phyloP scores from a whole-genome alignment of 2,797 vertebrate genomes.

The Malurus leucopterus region DNA sequence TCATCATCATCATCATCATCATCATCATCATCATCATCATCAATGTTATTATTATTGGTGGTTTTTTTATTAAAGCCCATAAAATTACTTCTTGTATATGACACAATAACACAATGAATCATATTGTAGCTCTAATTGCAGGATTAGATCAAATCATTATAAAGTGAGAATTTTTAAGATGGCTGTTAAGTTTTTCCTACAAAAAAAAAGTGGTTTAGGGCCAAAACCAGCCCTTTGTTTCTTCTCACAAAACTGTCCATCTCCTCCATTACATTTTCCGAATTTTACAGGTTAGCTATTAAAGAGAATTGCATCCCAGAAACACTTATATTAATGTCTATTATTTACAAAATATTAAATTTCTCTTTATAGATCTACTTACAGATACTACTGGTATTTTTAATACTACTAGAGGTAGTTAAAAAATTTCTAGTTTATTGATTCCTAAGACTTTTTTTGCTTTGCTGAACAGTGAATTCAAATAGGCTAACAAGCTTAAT shows the following conservation, averaged over 20 bases:
- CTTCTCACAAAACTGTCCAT: background rate
- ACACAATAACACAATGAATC: background rate
- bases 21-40: no score
- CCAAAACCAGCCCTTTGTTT: background rate
- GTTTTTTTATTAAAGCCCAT: background rate
- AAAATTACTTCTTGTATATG: background rate
- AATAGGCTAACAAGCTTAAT: background rate
- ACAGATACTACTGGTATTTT: background rate
- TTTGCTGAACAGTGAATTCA: background rate
- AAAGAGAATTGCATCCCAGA: background rate
- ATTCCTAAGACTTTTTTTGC: background rate
- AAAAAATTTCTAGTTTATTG: background rate
- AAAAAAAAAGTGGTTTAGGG: background rate
- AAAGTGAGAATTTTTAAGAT: background rate
- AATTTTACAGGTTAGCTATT: background rate
- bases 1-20: no score
- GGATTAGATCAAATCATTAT: background rate
- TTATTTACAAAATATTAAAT: background rate
- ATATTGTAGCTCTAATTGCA: background rate
- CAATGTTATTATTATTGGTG: no score
- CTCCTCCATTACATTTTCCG: background rate
- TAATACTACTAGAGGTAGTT: background rate
- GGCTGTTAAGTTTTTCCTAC: background rate
- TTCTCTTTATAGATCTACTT: background rate
- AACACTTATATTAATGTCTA: background rate